Evolutionary conservation across 2,888 invertebrate species (phyloP).

Genomic region (Caenorhabditis sinica): DNA sequence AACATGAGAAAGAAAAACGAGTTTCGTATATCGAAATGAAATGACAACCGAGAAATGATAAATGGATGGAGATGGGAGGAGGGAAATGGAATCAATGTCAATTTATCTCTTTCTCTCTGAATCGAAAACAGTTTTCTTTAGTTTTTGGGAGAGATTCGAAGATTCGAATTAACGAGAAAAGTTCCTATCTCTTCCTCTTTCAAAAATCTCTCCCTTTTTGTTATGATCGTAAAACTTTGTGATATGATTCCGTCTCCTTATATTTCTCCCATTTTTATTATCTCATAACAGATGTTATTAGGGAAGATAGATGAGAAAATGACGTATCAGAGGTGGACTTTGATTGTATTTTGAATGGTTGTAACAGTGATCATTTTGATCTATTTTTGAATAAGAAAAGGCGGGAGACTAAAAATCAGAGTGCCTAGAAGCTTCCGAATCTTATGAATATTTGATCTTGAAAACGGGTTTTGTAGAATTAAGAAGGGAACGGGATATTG

Average conservation of each 20-base stretch:
- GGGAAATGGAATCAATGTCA: neutral
- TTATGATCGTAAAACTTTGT: constrained; percentile 1
- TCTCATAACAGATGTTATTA: constrained; percentile 23
- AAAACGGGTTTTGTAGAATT: neutral
- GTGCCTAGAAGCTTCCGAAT: neutral
- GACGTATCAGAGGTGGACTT: constrained; percentile 6
- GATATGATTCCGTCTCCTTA: neutral
- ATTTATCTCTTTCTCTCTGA: neutral
- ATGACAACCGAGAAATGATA: constrained; percentile 38
- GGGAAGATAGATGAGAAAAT: constrained; percentile 7
- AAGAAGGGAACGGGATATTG: no score
- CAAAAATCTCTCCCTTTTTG: neutral
- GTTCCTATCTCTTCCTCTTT: neutral
- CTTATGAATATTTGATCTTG: neutral
- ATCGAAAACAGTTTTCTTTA: constrained; percentile 12
- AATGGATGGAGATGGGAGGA: constrained; percentile 12
- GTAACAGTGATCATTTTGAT: neutral
- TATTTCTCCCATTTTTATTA: neutral
- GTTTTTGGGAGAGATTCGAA: neutral
- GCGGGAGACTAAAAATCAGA: neutral
- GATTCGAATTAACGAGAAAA: neutral
- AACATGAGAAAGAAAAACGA: constrained; percentile 10
- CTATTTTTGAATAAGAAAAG: neutral
- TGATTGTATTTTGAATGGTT: neutral
- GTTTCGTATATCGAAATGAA: constrained; percentile 30